A percentile compares a stretch with the other conserved stretches of the same genome.
Evolutionary conservation across 2,888 invertebrate genomes (phyloP).

Genomic region (Polyploca ridens): DNA sequence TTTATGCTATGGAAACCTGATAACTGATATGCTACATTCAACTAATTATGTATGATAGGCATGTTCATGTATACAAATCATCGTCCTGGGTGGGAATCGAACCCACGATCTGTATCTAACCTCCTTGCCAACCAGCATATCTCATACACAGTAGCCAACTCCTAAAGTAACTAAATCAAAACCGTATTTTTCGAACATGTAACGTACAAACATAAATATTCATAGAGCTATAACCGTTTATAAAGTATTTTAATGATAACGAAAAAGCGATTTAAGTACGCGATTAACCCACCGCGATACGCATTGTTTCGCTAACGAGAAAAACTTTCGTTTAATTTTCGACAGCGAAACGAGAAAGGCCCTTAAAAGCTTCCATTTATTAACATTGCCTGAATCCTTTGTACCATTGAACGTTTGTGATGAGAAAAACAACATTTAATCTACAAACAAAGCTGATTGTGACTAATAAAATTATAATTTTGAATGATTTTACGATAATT

Average conservation of each 20-base stretch:
- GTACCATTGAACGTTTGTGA: not conserved
- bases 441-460: not conserved
- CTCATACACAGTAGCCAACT: too few species aligned
- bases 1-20: too few species aligned
- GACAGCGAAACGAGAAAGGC: constrained; percentile 9
- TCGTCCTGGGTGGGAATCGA: too few species aligned
- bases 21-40: too few species aligned
- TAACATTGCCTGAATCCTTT: not conserved
- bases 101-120: too few species aligned
- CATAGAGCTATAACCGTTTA: constrained; percentile 30
- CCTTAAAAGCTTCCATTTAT: not conserved
- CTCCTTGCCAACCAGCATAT: too few species aligned
- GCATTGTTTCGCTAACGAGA: constrained; percentile 34
- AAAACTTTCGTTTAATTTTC: constrained; percentile 23
- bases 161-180: not conserved
- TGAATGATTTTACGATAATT: not conserved
- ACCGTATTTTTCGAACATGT: not conserved
- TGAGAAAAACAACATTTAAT: not conserved
- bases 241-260: constrained; percentile 32
- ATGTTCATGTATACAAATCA: too few species aligned
- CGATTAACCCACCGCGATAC: constrained; percentile 25
- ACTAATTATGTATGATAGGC: too few species aligned
- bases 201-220: constrained; percentile 12
- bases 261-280: constrained; percentile 22
- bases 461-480: constrained; percentile 1